These are phyloP conservation scores for Sebastes steindachneri DNA, from an alignment of 2,797 vertebrate species.

Conservation along the genomic window DNA sequence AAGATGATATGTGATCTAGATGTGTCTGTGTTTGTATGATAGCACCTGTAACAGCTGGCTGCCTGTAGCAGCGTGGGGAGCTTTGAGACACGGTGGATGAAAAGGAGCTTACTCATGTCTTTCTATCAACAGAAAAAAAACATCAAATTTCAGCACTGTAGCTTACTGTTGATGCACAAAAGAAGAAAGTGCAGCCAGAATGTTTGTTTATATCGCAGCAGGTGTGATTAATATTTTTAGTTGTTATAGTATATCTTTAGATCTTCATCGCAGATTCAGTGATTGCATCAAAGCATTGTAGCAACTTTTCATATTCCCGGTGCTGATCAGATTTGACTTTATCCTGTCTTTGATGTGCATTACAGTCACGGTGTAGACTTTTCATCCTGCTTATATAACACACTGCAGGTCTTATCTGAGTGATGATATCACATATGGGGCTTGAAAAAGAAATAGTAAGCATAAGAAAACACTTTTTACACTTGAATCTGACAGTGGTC, in stretches of 20 bases:
- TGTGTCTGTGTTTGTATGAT: neutral
- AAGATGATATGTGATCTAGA: neutral
- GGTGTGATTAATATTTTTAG: neutral
- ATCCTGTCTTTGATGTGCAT: constrained; percentile 11
- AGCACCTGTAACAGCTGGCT: neutral
- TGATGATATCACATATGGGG: neutral
- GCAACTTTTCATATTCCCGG: neutral
- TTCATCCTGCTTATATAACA: neutral
- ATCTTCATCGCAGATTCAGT: neutral
- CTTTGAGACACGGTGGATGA: neutral
- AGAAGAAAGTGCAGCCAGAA: neutral
- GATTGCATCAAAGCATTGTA: neutral
- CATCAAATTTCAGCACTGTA: neutral
- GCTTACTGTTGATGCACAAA: neutral
- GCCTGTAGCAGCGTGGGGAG: neutral
- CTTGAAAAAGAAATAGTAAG: neutral
- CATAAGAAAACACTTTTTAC: neutral
- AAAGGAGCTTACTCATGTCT: neutral
- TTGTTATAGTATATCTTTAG: neutral
- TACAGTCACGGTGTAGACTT: neutral
- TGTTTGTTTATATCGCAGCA: neutral
- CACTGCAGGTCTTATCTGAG: neutral
- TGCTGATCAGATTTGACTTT: neutral
- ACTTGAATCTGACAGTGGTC: neutral
- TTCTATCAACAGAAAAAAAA: neutral